phyloP scores from a whole-genome alignment of 2,113 vertebrate genomes.

The Hemicordylus capensis region DNA sequence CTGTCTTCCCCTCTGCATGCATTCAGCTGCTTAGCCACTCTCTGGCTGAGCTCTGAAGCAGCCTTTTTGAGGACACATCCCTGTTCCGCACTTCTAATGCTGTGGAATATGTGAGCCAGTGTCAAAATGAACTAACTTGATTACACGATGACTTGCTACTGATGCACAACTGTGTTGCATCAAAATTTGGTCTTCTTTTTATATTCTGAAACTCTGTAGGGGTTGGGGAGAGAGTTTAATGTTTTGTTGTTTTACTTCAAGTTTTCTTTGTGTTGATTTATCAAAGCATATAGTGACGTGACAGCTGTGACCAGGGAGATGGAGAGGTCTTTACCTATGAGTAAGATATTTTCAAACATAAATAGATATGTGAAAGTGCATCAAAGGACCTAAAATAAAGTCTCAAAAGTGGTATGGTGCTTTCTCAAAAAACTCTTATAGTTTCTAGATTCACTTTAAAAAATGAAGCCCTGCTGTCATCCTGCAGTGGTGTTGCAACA shows the following conservation, averaged over 20 bases:
- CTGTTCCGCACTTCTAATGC: too few relatives aligned
- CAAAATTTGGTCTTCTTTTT: background rate
- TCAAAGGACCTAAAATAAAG: background rate
- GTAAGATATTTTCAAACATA: background rate
- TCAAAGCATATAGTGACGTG: background rate
- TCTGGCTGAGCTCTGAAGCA: too few relatives aligned
- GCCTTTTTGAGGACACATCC: too few relatives aligned
- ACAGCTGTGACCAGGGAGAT: background rate
- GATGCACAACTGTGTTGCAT: background rate
- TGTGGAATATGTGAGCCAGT: too few relatives aligned
- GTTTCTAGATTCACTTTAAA: background rate
- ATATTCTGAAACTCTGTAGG: background rate
- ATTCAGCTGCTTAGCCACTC: too few relatives aligned
- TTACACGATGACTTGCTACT: background rate
- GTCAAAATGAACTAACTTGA: background rate
- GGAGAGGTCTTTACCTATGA: background rate
- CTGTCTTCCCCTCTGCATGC: too few relatives aligned
- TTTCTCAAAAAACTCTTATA: background rate
- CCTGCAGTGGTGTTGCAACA: background rate
- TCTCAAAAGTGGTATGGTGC: background rate
- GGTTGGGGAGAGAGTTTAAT: background rate
- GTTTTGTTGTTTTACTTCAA: constrained; percentile 12
- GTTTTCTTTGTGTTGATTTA: background rate
- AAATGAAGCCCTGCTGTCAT: background rate
- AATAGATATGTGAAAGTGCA: background rate